Conservation (phyloP, 2,888 invertebrate species). For the Tromatobia lineatoria region DNA sequence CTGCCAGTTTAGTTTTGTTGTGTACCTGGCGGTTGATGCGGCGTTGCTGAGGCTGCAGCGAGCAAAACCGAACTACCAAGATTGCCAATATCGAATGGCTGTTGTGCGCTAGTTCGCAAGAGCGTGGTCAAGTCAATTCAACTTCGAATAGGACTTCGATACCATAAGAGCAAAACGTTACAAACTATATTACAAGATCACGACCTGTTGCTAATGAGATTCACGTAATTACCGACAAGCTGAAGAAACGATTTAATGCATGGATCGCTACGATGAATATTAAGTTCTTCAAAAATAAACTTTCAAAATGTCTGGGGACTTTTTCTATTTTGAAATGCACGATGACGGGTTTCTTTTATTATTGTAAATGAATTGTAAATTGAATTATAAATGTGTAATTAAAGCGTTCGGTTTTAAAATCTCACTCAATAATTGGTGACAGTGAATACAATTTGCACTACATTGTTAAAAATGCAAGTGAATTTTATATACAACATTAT, state of each 20-base stretch:
- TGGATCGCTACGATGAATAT: not conserved
- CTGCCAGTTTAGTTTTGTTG: conserved; percentile 14
- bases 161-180: not conserved
- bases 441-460: too few relatives aligned
- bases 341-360: too few relatives aligned
- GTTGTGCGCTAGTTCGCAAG: conserved; percentile 3
- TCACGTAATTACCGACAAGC: not conserved
- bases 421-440: too few relatives aligned
- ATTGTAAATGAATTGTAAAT: too few relatives aligned
- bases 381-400: too few relatives aligned
- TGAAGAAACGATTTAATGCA: not conserved
- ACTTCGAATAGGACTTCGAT: conserved; percentile 46
- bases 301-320: too few relatives aligned
- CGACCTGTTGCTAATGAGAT: not conserved
- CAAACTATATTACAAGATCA: not conserved
- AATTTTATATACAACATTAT: too few relatives aligned
- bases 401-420: too few relatives aligned
- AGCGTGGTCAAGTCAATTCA: conserved; percentile 44
- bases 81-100: conserved; percentile 64
- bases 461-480: too few relatives aligned
- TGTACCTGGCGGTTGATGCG: conserved; percentile 23
- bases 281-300: too few relatives aligned
- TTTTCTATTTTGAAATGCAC: too few relatives aligned
- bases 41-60: conserved; percentile 23
- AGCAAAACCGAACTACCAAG: conserved; percentile 50